Conservation (phyloP, 2,797 vertebrate species). For the Phrynocephalus guinanensis region DNA sequence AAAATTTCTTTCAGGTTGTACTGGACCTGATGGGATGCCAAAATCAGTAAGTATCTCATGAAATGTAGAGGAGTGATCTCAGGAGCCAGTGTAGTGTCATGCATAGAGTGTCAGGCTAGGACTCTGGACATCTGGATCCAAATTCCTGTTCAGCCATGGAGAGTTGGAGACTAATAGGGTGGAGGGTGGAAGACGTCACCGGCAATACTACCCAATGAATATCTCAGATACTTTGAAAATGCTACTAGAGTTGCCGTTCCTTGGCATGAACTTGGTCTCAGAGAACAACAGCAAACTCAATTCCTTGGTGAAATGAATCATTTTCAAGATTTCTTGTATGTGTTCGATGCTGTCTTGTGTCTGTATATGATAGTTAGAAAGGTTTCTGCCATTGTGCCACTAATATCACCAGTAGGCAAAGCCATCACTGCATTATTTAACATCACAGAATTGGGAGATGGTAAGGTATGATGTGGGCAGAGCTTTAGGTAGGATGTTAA, state of each 20-base stretch:
- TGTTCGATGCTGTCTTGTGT: not conserved
- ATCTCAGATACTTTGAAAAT: too few relatives aligned
- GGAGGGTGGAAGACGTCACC: too few relatives aligned
- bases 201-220: too few relatives aligned
- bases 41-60: constrained; percentile 66
- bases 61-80: constrained; percentile 1
- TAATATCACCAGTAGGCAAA: not conserved
- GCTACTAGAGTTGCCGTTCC: too few relatives aligned
- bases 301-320: not conserved
- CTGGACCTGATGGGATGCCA: constrained; percentile 68
- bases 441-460: not conserved
- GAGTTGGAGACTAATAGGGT: too few relatives aligned
- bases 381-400: not conserved
- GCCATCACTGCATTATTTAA: not conserved
- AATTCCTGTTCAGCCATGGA: too few relatives aligned
- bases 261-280: too few relatives aligned
- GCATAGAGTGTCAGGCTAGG: too few relatives aligned
- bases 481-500: not conserved
- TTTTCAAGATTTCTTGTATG: constrained; percentile 15
- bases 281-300: too few relatives aligned
- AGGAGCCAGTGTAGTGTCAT: not conserved
- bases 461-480: not conserved
- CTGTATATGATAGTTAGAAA: not conserved
- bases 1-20: constrained; percentile 62
- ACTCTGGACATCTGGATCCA: too few relatives aligned